Evolutionary conservation across 2,797 vertebrate species (phyloP), one percentile per base, ranked within the genome.

Genomic region (Macropus fuliginosus): DNA sequence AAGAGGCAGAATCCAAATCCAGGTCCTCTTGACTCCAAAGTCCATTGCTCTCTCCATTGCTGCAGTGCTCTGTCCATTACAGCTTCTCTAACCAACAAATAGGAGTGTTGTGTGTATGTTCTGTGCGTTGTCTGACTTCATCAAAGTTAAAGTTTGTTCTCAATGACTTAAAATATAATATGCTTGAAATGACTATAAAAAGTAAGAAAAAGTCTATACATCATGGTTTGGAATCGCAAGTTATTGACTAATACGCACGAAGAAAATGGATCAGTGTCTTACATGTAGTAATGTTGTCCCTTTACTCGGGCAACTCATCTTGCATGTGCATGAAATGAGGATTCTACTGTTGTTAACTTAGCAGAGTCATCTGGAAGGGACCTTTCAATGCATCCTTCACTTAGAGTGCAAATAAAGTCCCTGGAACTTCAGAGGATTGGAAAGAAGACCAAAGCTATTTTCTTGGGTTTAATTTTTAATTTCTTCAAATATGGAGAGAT

Each of bases 401-500:
- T 3, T 50, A 50, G n/a, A 46, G 18, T 74, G 18, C 66, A 74
- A 40, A 8, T 87, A 50, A 46, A 87, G 21, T 24, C 27, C 74
- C 9, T 87, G 10, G 74, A 89, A 94, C 16, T 95, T 91, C 94
- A 94, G 94, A 95, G 56, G 29, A 92, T 94, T 95, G 90, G 27
- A 27, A 87, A 92, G 95, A 66, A 50, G 55, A 94, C 54, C 16
- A 8, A 92, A 92, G 92, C 40, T 91, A n/a, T 57, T 0, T 94
- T 97, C 40, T 87, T 87, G 74, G 18, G 31, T 24, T 46, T 96
- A 34, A 52, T 95, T 96, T 97, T 91, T 95, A 50, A 91, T 95
- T 92, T 96, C 8, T 9, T 91, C 92, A 8, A 5, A 46, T 11
- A 74, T 92, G 74, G 90, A 54, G 54, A 95, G 87, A 18, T 46